Evolutionary conservation across 2,888 invertebrate genomes (phyloP).

Genomic region (Cantharis rufa): DNA sequence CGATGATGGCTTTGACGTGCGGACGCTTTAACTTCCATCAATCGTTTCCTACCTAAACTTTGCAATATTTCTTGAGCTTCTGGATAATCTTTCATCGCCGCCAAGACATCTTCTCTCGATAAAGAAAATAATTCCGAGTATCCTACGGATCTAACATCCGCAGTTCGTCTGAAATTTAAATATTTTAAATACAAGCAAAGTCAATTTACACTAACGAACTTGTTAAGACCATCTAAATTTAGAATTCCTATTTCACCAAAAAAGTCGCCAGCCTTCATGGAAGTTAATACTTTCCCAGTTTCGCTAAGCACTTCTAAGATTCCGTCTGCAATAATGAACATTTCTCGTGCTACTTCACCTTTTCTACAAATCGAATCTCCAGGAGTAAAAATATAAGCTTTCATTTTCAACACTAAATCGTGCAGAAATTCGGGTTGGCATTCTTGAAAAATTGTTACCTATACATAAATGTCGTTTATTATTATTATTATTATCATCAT

Average conservation of each 20-base stretch:
- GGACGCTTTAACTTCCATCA: slow-evolving; percentile 76
- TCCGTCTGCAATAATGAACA: slow-evolving; percentile 98
- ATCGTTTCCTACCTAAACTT: slow-evolving; percentile 80
- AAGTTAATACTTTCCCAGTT: slow-evolving; percentile 87
- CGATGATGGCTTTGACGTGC: slow-evolving; percentile 48
- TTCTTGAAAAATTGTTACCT: slow-evolving; percentile 96
- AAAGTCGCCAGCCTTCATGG: slow-evolving; percentile 97
- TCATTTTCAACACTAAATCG: slow-evolving; percentile 96
- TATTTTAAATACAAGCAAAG: slow-evolving; percentile 1
- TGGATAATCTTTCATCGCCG: slow-evolving; percentile 96
- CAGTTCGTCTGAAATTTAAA: slow-evolving; percentile 74
- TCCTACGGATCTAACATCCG: slow-evolving; percentile 93
- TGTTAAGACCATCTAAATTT: slow-evolving; percentile 93
- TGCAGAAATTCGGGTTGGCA: slow-evolving; percentile 97
- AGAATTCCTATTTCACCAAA: slow-evolving; percentile 97
- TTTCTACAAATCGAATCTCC: slow-evolving; percentile 96
- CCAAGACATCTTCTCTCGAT: slow-evolving; percentile 90
- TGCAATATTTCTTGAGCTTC: slow-evolving; percentile 95
- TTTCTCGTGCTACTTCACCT: slow-evolving; percentile 87
- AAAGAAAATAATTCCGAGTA: slow-evolving; percentile 94
- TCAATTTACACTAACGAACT: slow-evolving; percentile 64
- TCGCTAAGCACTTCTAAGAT: slow-evolving; percentile 95
- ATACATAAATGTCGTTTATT: slow-evolving; percentile 36
- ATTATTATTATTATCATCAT: no score
- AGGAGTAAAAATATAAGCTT: slow-evolving; percentile 96